Evolutionary conservation across 2,888 invertebrate species (phyloP), one percentile per base, ranked within the genome.

Genomic region (Rosalia funebris): DNA sequence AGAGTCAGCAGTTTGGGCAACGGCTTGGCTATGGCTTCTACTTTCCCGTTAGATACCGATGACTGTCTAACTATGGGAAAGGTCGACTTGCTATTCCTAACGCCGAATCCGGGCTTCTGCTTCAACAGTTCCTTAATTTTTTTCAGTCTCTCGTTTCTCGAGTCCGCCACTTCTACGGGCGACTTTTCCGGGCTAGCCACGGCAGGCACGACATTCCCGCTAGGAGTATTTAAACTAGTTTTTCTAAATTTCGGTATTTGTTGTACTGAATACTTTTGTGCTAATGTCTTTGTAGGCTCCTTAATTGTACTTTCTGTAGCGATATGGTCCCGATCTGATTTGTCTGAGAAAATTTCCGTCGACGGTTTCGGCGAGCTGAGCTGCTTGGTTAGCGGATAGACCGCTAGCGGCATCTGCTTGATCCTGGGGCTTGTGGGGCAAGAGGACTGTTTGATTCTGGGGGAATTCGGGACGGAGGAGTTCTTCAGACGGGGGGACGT

Each of bases 381-480:
- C 61, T 87, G 87, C 71, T 87, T 83, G 52, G 87, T 86, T 57
- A 88, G 76, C 1, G 87, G 86, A 64, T 87, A 87, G 47, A 82
- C 71, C 14, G 80, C 83, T 50, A 84, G 71, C 10, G 84, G 80
- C 55, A 88, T 84, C 76, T 89, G 86, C 77, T 89, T 89, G 65
- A 89, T 84, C 69, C 89, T 84, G 1, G 89, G 88, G 59, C 88
- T 88, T 20, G 88, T 86, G 20, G 88, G 81, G 34, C 89, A 89
- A 19, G 89, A 89, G 1, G 89, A 88, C 74, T 86, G 88, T 77
- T 89, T 90, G 75, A 89, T 85, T 73, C 89, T 83, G 0, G 92
- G 92, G 0, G 92, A 91, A 31, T 91, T 91, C 67, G 92, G 92
- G 69, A 91, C 90, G 68, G 91, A 90, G 17, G 89, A 87, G 60